Evolutionary conservation across 2,888 invertebrate species (phyloP).

Genomic region (Calliopum simillimum): DNA sequence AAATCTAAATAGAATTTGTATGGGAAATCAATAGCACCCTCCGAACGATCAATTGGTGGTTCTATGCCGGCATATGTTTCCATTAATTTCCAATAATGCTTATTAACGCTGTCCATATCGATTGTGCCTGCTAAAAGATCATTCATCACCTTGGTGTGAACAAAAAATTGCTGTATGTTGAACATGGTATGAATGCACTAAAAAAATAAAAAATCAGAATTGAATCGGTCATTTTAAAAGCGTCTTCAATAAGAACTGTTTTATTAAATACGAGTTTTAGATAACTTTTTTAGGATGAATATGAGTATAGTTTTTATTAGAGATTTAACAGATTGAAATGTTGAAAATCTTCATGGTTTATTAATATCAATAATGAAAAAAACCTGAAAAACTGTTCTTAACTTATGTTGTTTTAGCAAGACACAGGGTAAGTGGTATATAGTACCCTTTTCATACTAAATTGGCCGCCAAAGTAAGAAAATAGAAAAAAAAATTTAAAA

Average conservation of each 20-base stretch:
- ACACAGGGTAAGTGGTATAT: too few relatives aligned
- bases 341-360: too few relatives aligned
- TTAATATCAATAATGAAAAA: too few relatives aligned
- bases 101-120: conserved; percentile 72
- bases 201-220: conserved; percentile 40
- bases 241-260: conserved; percentile 41
- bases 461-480: too few relatives aligned
- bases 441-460: too few relatives aligned
- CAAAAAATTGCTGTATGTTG: conserved; percentile 77
- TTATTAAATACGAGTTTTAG: conserved; percentile 16
- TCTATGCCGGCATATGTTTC: conserved; percentile 75
- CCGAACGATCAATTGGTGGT: conserved; percentile 73
- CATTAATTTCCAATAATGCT: conserved; percentile 75
- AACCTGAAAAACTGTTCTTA: too few relatives aligned
- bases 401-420: too few relatives aligned
- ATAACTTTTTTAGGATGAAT: too few relatives aligned
- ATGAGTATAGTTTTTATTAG: too few relatives aligned
- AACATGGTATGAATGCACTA: conserved; percentile 78
- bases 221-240: conserved; percentile 42
- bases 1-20: conserved; percentile 76
- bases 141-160: conserved; percentile 79
- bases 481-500: too few relatives aligned
- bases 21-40: conserved; percentile 80
- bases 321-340: too few relatives aligned
- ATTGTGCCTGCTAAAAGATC: conserved; percentile 74